Evolutionary conservation across 2,888 invertebrate species (phyloP).

Genomic region (Phalera bucephala): DNA sequence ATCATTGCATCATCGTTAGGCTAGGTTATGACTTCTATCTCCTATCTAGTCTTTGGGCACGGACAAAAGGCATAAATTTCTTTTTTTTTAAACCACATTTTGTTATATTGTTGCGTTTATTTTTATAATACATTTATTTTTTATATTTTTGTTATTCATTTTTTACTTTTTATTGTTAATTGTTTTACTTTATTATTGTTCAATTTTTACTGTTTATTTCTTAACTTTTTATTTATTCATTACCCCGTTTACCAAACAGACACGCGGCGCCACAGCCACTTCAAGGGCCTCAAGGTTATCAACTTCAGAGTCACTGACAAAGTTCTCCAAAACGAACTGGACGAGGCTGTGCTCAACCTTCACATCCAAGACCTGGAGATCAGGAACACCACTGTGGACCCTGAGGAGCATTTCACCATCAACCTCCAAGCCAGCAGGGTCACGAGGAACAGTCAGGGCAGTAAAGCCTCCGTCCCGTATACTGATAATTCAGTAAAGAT

Average conservation of each 20-base stretch:
- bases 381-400: conserved; percentile 54
- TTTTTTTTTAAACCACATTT: too few relatives aligned
- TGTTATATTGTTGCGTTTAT: too few relatives aligned
- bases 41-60: conserved; percentile 19
- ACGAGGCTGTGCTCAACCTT: conserved; percentile 87
- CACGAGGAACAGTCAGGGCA: conserved; percentile 65
- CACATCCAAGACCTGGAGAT: conserved; percentile 82
- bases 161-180: too few relatives aligned
- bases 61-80: too few relatives aligned
- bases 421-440: conserved; percentile 69
- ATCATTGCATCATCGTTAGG: too few relatives aligned
- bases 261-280: conserved; percentile 85
- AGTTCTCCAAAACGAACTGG: conserved; percentile 86
- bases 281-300: conserved; percentile 86
- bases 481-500: conserved; percentile 68
- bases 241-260: conserved; percentile 66
- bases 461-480: conserved; percentile 65
- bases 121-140: too few relatives aligned
- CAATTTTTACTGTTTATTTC: conserved; percentile 1
- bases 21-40: too few relatives aligned
- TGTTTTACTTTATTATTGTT: too few relatives aligned
- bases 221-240: neutral
- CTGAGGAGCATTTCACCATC: conserved; percentile 64
- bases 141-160: too few relatives aligned
- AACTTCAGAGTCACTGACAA: conserved; percentile 89